Evolutionary conservation across 2,113 vertebrate genomes (phyloP).

Genomic region (Pholis gunnellus): DNA sequence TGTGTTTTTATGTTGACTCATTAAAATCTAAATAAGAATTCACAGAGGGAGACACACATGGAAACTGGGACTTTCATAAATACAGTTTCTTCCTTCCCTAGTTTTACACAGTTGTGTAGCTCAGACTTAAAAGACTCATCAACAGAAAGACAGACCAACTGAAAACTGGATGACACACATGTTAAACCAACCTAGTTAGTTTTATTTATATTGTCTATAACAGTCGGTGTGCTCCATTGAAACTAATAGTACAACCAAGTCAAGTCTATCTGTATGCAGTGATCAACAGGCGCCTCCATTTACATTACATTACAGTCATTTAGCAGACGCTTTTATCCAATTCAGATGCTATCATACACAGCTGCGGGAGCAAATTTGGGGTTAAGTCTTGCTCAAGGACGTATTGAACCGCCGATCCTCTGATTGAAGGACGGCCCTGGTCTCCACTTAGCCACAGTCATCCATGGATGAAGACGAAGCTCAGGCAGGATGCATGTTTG

Average conservation of each 20-base stretch:
- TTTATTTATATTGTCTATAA: background rate
- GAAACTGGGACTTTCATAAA: background rate
- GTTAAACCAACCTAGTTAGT: background rate
- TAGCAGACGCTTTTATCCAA: too few relatives aligned
- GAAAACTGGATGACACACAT: background rate
- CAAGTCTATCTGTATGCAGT: too few relatives aligned
- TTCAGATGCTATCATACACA: too few relatives aligned
- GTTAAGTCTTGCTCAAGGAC: too few relatives aligned
- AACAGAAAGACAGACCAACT: background rate
- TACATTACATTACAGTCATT: too few relatives aligned
- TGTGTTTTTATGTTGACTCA: conserved; percentile 18
- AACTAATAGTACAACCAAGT: background rate
- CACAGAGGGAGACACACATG: background rate
- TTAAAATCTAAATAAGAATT: conserved; percentile 9
- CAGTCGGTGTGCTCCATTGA: background rate
- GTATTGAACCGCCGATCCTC: too few relatives aligned
- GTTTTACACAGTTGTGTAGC: background rate
- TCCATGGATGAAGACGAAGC: conserved; percentile 13
- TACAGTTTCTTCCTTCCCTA: background rate
- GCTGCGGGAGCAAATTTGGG: too few relatives aligned
- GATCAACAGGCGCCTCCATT: background rate
- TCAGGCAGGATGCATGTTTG: conserved; percentile 8
- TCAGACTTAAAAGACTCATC: background rate
- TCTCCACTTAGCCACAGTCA: too few relatives aligned
- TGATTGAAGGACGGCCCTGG: too few relatives aligned